Evolutionary conservation across 2,113 vertebrate genomes (phyloP).

Genomic region (Pholis gunnellus): DNA sequence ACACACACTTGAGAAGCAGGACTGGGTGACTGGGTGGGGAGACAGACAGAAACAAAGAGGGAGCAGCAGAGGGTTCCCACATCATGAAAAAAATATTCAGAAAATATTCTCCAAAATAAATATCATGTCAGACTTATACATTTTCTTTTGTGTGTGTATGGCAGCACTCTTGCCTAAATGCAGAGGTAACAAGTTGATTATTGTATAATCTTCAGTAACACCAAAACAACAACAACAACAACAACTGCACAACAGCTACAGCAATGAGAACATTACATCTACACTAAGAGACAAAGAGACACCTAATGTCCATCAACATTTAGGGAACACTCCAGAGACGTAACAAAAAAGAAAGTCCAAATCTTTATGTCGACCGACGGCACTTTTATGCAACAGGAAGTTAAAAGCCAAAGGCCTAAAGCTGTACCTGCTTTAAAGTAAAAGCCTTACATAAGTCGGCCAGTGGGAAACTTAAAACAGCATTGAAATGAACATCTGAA

Average conservation of each 20-base stretch:
- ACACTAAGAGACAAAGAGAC: neutral
- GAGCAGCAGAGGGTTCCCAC: conserved; percentile 55
- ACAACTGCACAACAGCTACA: neutral
- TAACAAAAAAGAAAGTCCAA: too few relatives aligned
- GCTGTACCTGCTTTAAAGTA: neutral
- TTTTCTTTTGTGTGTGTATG: conserved; percentile 6
- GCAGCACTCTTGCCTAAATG: neutral
- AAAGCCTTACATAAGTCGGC: neutral
- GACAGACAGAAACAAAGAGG: conserved; percentile 10
- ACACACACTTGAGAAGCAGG: neutral
- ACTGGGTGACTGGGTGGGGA: conserved; percentile 57
- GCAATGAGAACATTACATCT: neutral
- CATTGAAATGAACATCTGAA: neutral
- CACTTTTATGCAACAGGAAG: too few relatives aligned
- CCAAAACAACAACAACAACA: conserved; percentile 10
- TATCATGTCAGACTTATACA: conserved; percentile 16
- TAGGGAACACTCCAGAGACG: neutral
- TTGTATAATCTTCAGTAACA: neutral
- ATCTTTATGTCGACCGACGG: neutral
- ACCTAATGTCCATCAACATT: neutral
- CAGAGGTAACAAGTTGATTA: neutral
- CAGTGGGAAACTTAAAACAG: neutral
- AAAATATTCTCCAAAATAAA: conserved; percentile 38
- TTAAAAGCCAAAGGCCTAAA: neutral
- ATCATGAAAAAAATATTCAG: conserved; percentile 41